Conservation (phyloP, 2,888 invertebrate genomes). For the Zygothrica quintamaculata region DNA sequence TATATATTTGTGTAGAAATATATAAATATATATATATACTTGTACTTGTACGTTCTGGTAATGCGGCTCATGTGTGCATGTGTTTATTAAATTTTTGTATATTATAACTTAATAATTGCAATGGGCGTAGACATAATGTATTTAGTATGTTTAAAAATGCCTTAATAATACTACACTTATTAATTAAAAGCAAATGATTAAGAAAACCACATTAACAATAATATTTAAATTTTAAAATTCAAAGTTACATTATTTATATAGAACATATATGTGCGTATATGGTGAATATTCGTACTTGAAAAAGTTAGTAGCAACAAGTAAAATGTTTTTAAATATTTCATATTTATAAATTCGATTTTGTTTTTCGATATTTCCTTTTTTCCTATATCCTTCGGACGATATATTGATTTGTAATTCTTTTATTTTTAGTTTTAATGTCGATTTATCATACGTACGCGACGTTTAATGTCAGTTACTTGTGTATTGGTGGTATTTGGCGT, state of each 20-base stretch:
- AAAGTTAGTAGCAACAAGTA: background rate
- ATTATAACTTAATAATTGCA: slow-evolving; percentile 62
- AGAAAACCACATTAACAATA: slow-evolving; percentile 33
- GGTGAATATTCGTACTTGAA: slow-evolving; percentile 9
- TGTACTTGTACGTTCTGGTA: slow-evolving; percentile 45
- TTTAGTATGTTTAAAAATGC: slow-evolving; percentile 54
- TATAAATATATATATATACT: too few species aligned
- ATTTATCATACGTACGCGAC: slow-evolving; percentile 83
- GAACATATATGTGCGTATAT: too few species aligned
- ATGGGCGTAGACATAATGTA: slow-evolving; percentile 55
- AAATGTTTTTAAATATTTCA: slow-evolving; percentile 6
- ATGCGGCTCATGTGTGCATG: slow-evolving; percentile 64
- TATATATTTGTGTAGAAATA: too few species aligned
- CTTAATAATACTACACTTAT: slow-evolving; percentile 52
- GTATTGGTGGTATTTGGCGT: slow-evolving; percentile 18
- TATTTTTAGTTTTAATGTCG: slow-evolving; percentile 66
- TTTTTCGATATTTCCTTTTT: slow-evolving; percentile 11
- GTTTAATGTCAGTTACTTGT: slow-evolving; percentile 73
- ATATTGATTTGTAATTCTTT: background rate
- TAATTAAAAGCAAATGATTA: slow-evolving; percentile 54
- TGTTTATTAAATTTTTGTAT: slow-evolving; percentile 61
- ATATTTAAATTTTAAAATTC: too few species aligned
- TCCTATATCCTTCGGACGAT: background rate
- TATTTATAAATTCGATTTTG: slow-evolving; percentile 27
- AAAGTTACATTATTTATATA: too few species aligned